Evolutionary conservation across 2,797 vertebrate genomes (phyloP), one percentile per base, ranked within the genome.

Genomic region (Phataginus tricuspis): DNA sequence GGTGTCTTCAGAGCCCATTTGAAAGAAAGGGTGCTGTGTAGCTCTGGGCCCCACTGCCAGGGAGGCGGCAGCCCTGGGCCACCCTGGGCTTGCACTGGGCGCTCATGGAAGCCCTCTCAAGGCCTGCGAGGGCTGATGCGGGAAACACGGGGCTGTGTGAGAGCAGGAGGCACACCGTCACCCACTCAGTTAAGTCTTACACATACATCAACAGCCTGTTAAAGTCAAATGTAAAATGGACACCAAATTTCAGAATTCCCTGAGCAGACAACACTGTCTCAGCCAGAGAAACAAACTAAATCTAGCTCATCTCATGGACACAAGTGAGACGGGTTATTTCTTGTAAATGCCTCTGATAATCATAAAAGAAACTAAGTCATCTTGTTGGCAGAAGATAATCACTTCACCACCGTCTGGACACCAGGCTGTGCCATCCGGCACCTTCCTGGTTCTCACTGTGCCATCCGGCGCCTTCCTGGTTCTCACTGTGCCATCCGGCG

Each of bases 101-200:
- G 10, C 45, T 45, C 9, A 10, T 1, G 1, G 23, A 16, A n/a
- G 21, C 1, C 16, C 0, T 69, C 29, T 51, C 5, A 21, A 39
- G 29, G 25, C 31, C 39, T 49, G 2, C 27, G 29, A 37, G 4
- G 11, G 15, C 13, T 5, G 11, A 49, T 19, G 16, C 21, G 19
- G 25, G 21, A 4, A 45, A 79, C 42, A 42, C 0, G 10, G 14
- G 27, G 63, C 23, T 15, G 4, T 45, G 18, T 49, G 61, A 49
- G 18, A 51, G 11, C 8, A 37, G 49, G 16, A 2, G 27, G n/a
- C 55, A 16, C 6, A 21, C 7, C 16, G 39, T 29, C 14, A 42
- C 31, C 37, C n/a, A 9, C 8, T 55, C 14, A 18, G 53, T 34
- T 45, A 18, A 13, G 25, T 15, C 59, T 79, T n/a, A 45, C 19